A percentile compares a stretch with the other conserved stretches of the same genome.
phyloP scores from a whole-genome alignment of 53 echinoderm and acorn worm species.

The Astropecten irregularis region DNA sequence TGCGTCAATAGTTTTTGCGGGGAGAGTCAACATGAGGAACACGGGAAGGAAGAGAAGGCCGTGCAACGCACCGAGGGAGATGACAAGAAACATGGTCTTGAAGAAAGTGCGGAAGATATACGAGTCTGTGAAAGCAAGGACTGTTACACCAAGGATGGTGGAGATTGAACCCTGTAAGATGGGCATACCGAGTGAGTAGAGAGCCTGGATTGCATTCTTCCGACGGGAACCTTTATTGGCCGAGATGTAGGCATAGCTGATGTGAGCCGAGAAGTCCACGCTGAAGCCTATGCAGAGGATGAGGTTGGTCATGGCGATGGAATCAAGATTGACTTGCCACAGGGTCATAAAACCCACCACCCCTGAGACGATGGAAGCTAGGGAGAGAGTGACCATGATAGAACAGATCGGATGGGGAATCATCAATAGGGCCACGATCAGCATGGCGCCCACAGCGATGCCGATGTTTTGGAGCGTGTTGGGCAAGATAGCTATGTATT shows the following conservation, averaged over 20 bases:
- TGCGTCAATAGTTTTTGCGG: too few species aligned
- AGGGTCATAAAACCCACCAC: conserved; percentile 74
- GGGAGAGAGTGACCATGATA: conserved; percentile 56
- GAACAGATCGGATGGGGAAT: conserved; percentile 65
- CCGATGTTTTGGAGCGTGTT: conserved; percentile 69
- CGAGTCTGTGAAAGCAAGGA: conserved; percentile 59
- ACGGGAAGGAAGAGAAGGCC: conserved; percentile 83
- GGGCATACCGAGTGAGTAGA: conserved; percentile 77
- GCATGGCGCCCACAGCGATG: conserved; percentile 65
- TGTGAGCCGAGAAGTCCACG: conserved; percentile 83
- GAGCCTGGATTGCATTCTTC: conserved; percentile 11
- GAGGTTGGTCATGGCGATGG: conserved; percentile 76
- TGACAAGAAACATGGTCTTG: conserved; percentile 92
- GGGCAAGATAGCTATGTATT: conserved; percentile 53
- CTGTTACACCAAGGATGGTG: conserved; percentile 69
- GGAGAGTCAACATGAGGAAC: conserved; percentile 6
- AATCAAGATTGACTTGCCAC: conserved; percentile 63
- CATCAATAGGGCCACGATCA: conserved; percentile 56
- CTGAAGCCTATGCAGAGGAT: conserved; percentile 82
- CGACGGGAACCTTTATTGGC: conserved; percentile 27
- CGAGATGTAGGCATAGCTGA: conserved; percentile 61
- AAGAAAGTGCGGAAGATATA: conserved; percentile 89
- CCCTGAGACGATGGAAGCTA: conserved; percentile 66
- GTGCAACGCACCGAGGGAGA: conserved; percentile 76
- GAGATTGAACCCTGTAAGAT: conserved; percentile 86